Percentiles rank a stretch among this genome's conserved stretches.
These are phyloP conservation scores for Sympetrum striolatum DNA, from an alignment of 2,888 invertebrate species.

Conservation along the genomic window DNA sequence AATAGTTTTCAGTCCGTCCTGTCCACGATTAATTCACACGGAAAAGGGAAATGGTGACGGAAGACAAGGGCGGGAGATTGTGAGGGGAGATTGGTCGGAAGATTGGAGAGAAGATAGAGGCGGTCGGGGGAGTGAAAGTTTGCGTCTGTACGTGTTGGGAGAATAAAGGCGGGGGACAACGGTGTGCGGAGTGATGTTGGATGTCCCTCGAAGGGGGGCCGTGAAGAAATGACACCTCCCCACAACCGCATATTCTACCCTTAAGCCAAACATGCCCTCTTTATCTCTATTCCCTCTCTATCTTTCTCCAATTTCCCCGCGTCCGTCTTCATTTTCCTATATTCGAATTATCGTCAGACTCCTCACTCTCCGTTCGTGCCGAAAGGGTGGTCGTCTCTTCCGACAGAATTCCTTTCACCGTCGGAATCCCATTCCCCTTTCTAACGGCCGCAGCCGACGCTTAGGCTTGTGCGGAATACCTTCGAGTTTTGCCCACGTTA, in stretches of 20 bases:
- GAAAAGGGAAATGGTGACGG: neutral
- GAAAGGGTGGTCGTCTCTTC: no score
- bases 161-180: neutral
- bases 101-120: neutral
- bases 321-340: conserved; percentile 23
- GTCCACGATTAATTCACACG: conserved; percentile 34
- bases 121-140: neutral
- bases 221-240: conserved; percentile 24
- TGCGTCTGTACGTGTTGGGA: neutral
- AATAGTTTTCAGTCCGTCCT: conserved; percentile 31
- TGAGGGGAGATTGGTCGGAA: conserved; percentile 14
- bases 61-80: conserved; percentile 18
- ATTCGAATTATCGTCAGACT: neutral
- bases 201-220: neutral
- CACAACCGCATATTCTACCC: conserved; percentile 29
- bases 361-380: no score
- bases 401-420: no score
- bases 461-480: no score
- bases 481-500: no score
- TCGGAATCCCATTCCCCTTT: no score
- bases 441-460: no score
- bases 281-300: neutral
- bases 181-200: neutral
- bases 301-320: neutral
- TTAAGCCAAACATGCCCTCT: conserved; percentile 8